A percentile compares a stretch with the other conserved stretches of the same genome.
These are phyloP conservation scores for Platycheirus albimanus DNA, from an alignment of 2,888 invertebrate genomes.

Conservation along the genomic window DNA sequence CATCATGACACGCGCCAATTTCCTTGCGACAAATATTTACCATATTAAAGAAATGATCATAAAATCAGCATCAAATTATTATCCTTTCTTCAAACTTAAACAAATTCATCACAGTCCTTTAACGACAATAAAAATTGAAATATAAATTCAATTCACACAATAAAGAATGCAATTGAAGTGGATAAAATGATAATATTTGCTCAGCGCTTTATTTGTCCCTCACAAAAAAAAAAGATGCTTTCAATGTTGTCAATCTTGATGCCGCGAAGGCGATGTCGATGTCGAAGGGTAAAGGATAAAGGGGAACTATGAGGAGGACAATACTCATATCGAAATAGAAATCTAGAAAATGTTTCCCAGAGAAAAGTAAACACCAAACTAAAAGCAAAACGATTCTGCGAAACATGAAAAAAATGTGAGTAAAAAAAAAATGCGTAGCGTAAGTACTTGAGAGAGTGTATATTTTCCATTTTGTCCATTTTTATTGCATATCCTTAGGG, in stretches of 20 bases:
- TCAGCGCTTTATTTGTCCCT: constrained; percentile 7
- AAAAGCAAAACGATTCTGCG: not conserved
- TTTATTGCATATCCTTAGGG: constrained; percentile 63
- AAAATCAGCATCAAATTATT: constrained; percentile 4
- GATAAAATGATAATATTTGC: constrained; percentile 35
- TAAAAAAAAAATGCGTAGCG: constrained; percentile 49
- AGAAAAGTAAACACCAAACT: constrained; percentile 41
- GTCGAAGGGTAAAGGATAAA: constrained; percentile 22
- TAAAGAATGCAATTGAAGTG: constrained; percentile 38
- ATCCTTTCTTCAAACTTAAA: not conserved
- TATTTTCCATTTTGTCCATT: constrained; percentile 47
- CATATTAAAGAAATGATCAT: not conserved
- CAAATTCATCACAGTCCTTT: not conserved
- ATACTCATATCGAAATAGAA: constrained; percentile 46
- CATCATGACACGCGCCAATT: too few species aligned
- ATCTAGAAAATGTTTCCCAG: constrained; percentile 29
- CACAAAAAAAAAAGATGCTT: constrained; percentile 2
- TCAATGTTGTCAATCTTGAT: too few species aligned
- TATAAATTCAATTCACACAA: constrained; percentile 33
- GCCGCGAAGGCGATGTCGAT: constrained; percentile 24
- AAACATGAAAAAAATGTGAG: not conserved
- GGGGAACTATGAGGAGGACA: constrained; percentile 5
- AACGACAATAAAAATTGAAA: not conserved
- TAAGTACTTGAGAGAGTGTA: constrained; percentile 58
- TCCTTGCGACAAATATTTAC: constrained; percentile 16